phyloP scores from a whole-genome alignment of 2,888 invertebrate genomes.

The Trissolcus brochymenae region DNA sequence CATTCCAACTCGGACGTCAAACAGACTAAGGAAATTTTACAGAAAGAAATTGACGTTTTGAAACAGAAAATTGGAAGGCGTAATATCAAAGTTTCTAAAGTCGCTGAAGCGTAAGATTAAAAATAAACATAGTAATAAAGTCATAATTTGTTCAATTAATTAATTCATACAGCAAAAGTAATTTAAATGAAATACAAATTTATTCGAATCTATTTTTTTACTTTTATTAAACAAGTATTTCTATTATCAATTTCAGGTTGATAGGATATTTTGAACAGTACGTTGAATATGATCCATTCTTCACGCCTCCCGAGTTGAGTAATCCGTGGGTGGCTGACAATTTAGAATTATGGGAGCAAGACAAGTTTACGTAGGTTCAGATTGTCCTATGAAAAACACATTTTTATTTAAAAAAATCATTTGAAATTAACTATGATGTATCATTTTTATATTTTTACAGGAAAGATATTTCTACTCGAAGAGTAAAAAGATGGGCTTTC shows the following conservation, averaged over 20 bases:
- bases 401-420: background rate
- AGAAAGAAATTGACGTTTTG: constrained; percentile 85
- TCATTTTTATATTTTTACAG: constrained; percentile 75
- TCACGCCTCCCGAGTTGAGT: constrained; percentile 93
- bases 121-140: background rate
- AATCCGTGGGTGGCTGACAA: constrained; percentile 99
- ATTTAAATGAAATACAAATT: background rate
- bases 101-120: constrained; percentile 90
- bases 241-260: constrained; percentile 78
- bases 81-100: constrained; percentile 94
- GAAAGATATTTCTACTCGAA: constrained; percentile 93
- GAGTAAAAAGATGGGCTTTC: constrained; percentile 98
- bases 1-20: constrained; percentile 78
- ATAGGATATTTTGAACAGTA: constrained; percentile 97
- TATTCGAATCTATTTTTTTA: background rate
- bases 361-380: constrained; percentile 86
- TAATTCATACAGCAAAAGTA: too few species aligned
- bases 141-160: too few species aligned
- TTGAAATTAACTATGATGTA: constrained; percentile 2
- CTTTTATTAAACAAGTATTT: background rate
- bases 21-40: constrained; percentile 80
- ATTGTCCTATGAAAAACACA: too few species aligned
- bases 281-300: constrained; percentile 95
- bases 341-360: constrained; percentile 98
- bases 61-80: constrained; percentile 89